Conservation (phyloP, 2,797 vertebrate genomes). For the Lateolabrax maculatus region DNA sequence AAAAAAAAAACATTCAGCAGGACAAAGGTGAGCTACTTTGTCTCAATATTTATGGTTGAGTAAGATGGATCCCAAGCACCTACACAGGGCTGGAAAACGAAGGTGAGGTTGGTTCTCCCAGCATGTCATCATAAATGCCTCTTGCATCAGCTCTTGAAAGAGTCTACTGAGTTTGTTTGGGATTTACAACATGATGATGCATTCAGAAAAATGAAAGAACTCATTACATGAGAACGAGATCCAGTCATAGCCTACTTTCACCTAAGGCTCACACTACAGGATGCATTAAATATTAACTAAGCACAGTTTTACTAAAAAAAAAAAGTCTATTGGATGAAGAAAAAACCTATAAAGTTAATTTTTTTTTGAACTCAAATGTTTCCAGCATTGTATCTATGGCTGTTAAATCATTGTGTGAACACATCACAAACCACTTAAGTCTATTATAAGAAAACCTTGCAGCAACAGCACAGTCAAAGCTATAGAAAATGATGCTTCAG, state of each 20-base stretch:
- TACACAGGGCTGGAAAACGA: conserved; percentile 1
- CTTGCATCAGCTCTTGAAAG: neutral
- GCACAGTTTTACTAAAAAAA: conserved; percentile 1
- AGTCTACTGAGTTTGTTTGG: neutral
- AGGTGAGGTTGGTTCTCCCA: neutral
- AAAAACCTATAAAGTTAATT: neutral
- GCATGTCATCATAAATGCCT: neutral
- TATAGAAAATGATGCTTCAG: conserved; percentile 6
- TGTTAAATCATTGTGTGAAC: conserved; percentile 8
- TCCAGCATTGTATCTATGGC: conserved; percentile 20
- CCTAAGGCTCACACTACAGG: neutral
- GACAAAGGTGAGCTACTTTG: conserved; percentile 1
- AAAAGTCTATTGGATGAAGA: neutral
- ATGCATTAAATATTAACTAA: neutral
- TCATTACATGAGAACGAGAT: neutral
- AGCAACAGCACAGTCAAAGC: conserved; percentile 9
- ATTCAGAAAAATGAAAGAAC: conserved; percentile 12
- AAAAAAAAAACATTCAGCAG: neutral
- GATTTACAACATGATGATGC: conserved; percentile 5
- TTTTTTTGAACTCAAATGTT: conserved; percentile 26
- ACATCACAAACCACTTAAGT: conserved; percentile 21
- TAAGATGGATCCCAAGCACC: neutral
- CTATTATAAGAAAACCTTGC: neutral
- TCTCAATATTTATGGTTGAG: neutral
- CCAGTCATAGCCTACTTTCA: neutral